Base-by-base conservation (phyloP, 2,888 invertebrate species). In the Labia minor region DNA sequence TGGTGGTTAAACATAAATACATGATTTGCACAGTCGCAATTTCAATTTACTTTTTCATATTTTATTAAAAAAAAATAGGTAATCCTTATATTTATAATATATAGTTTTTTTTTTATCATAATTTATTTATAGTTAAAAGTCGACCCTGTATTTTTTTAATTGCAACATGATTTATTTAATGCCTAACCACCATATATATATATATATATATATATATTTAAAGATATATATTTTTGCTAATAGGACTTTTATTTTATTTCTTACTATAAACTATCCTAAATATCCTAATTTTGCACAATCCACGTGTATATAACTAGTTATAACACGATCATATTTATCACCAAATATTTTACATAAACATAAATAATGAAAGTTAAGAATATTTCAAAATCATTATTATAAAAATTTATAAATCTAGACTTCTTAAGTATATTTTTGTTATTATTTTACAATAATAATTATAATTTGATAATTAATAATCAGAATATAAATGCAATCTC, bases 101-200 rank as follows among this genome's bases (percentile, higher is more conserved):
- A 26, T 26, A 26, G 8, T 26, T 49, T 14, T 49, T 49, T 49
- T 49, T 49, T n/a, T 49, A 14, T 16, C 14, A 26, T 26, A 10
- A 49, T 49, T 4, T 49, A 49, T 49, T 16, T 49, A 49, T 49
- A n/a, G n/a, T 49, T 49, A 49, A 49, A 49, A 49, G 14, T 49
- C 49, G 49, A 49, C 49, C 49, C 49, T 49, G 49, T 49, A n/a
- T 49, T 49, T 49, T n/a, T 49, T 49, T 49, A 49, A 49, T n/a
- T 49, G 6, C 49, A n/a, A n/a, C 49, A n/a, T 49, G n/a, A n/a
- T n/a, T n/a, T n/a, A 49, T 10, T 16, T 8, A 49, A 49, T 49
- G 49, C 49, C 14, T 49, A 49, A 49, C 49, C 49, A 49, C 49
- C 49, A 49, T 49, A 49, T 49, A 49, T 49, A 49, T 16, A 49